Evolutionary conservation across 30 jellyfish, hydroid and myxozoan genomes (phyloP), one percentile per base, ranked within the genome.

Genomic region (Hydractinia echinata): DNA sequence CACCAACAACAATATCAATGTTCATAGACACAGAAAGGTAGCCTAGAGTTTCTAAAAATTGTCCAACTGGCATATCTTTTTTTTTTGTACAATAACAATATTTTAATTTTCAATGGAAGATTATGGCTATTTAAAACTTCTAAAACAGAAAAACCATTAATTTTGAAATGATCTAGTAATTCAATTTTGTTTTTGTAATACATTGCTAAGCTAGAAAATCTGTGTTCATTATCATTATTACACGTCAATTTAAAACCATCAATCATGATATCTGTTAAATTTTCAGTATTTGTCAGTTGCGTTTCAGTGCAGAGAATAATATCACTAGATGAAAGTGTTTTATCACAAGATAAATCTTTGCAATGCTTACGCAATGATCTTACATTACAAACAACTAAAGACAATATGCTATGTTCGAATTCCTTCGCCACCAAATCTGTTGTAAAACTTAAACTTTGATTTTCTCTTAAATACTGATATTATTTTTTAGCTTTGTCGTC

Each of bases 391-490:
- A 11, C 19, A 58, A 58, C 69, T 11, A 58, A 58, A 11, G 69
- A 58, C 19, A 58, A 58, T 11, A 58, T 16, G 19, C 69, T 58
- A 13, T 11, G 15, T 58, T 58, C 69, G 15, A 3, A 58, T 58
- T 13, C 19, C 19, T 58, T 13, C 3, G 19, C 19, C 15, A 30
- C 44, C 44, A 30, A 30, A 30, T 30, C 44, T 30, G 15, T 13
- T 58, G 15, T 16, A 58, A 58, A 16, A 58, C 19, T 58, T 58
- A 58, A 58, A 58, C 19, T 58, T 16, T 58, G 69, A 58, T 58
- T 13, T 58, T 58, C 69, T 58, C 69, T 58, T 16, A 58, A 58
- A 58, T 58, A 58, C 69, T 58, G 69, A 58, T 58, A 58, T 16
- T 58, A 1, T 58, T 11, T 13, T 58, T 58, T 58, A 16, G 69